Conservation (phyloP, 2,113 vertebrate species). For the Tricholaema leucomelas region DNA sequence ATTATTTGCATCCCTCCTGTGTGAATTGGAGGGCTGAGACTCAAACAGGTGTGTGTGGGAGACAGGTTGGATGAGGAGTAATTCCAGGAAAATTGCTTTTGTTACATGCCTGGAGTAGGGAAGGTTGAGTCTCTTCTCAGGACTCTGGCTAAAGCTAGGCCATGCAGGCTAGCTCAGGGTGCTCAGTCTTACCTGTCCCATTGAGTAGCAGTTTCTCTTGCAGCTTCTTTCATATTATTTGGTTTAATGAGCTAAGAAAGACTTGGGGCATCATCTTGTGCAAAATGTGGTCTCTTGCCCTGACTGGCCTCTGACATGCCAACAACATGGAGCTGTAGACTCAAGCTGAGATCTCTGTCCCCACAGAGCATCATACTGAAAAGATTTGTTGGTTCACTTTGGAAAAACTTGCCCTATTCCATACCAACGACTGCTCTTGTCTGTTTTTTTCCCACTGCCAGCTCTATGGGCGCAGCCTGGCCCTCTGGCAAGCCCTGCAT, state of each 20-base stretch:
- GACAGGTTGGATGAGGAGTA: neutral
- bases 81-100: neutral
- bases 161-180: neutral
- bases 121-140: neutral
- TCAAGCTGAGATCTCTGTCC: neutral
- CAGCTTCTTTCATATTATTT: neutral
- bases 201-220: neutral
- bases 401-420: neutral
- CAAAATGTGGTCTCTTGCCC: neutral
- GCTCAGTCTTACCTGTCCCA: neutral
- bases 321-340: neutral
- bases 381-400: neutral
- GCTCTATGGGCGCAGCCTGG: neutral
- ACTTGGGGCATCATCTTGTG: neutral
- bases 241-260: neutral
- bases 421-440: neutral
- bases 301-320: neutral
- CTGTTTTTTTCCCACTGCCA: neutral
- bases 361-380: neutral
- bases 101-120: neutral
- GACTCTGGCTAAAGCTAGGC: neutral
- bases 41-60: neutral
- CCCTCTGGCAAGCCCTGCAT: neutral
- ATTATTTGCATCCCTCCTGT: constrained; percentile 14
- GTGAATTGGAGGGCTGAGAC: neutral